Base-by-base conservation (phyloP, 1,140 invertebrate genomes). In the Macrobrachium rosenbergii region DNA sequence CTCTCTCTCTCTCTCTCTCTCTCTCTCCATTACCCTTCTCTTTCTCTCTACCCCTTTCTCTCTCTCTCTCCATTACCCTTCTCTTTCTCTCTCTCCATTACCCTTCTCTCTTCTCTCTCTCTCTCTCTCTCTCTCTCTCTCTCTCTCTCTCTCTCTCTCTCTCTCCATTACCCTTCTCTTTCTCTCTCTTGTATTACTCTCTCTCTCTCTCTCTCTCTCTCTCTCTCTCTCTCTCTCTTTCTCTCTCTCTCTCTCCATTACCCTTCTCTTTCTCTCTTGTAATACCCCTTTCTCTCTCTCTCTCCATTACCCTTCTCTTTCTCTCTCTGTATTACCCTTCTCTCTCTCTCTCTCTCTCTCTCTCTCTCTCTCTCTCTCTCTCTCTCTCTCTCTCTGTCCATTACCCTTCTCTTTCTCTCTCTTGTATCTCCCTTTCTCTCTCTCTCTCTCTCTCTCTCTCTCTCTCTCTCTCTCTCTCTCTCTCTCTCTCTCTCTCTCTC, bases 41-140 rank as follows among this genome's bases (percentile, higher is more conserved):
- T 37, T 67, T 37, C 60, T 23, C 2, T n/a, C 80, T 45, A 11
- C 10, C n/a, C 80, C 64, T 58, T 59, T 7, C 14, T 19, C 80
- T 19, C 77, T 58, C 58, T 60, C 60, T 60, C 52, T 58, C 58
- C 77, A 23, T 28, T 58, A 79, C 52, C 58, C 11, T 58, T 79
- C 28, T 58, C 77, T 58, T 58, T 58, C 7, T 21, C 58, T 21
- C 11, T 58, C 58, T 58, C 43, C 58, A 79, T 60, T 58, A 28
- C 60, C 77, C 77, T 23, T 21, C 23, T 58, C 43, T 59, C 45
- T 21, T 62, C 78, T 62, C 62, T 60, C 58, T 28, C 62, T 28
- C 60, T 64, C 59, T 63, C 52, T 60, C 60, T 81, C 78, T 81
- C 78, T 81, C 58, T 58, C 43, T 60, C 78, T 81, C 59, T 79